phyloP scores from a whole-genome alignment of 2,888 invertebrate species.

The Schizotus pectinicornis region DNA sequence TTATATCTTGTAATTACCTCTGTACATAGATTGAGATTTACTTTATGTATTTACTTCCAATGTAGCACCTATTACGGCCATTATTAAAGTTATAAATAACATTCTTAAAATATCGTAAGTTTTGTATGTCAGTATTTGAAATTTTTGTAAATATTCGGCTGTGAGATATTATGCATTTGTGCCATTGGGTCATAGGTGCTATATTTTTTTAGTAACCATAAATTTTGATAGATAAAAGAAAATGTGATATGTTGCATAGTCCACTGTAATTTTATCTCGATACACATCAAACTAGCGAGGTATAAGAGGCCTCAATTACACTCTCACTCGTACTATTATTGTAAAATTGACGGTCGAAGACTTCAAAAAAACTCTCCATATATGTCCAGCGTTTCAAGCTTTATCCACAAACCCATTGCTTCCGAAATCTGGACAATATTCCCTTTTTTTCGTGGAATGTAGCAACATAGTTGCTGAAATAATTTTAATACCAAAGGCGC shows the following conservation, averaged over 20 bases:
- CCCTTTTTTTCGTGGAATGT: not conserved
- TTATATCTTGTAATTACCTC: conserved; percentile 23
- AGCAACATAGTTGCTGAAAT: too few species aligned
- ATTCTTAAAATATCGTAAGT: conserved; percentile 46
- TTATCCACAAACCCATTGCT: not conserved
- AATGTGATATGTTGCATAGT: conserved; percentile 52
- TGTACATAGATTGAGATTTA: conserved; percentile 21
- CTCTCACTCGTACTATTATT: too few species aligned
- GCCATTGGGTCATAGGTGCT: conserved; percentile 59
- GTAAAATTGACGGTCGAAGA: too few species aligned
- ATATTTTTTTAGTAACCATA: conserved; percentile 38
- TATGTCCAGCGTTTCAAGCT: not conserved
- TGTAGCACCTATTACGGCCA: conserved; percentile 54
- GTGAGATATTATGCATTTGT: conserved; percentile 58
- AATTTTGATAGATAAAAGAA: conserved; percentile 43
- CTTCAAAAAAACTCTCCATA: too few species aligned
- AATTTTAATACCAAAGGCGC: too few species aligned
- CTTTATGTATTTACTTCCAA: conserved; percentile 37
- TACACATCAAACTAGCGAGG: conserved; percentile 12
- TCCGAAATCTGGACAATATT: not conserved
- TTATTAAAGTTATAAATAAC: conserved; percentile 40
- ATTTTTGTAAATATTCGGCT: conserved; percentile 55
- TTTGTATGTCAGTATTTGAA: conserved; percentile 56
- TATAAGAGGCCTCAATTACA: too few species aligned
- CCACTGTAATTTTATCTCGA: conserved; percentile 33